These are phyloP conservation scores for Quadroppia sp. DNA, from an alignment of 2,888 invertebrate genomes.

Conservation along the genomic window DNA sequence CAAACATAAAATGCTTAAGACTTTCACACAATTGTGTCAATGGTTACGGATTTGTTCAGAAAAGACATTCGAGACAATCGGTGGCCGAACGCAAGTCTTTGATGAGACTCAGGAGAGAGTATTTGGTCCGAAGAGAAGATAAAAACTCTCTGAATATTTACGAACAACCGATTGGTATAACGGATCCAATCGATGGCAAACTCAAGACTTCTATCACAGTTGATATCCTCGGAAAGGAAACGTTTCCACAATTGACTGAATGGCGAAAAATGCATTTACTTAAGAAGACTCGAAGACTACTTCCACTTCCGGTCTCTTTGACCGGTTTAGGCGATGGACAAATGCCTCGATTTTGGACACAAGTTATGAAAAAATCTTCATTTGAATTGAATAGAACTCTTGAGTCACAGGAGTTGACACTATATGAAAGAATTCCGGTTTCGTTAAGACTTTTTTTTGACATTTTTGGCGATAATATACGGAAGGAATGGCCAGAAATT, in stretches of 20 bases:
- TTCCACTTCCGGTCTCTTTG: conserved; percentile 43
- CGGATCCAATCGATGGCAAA: conserved; percentile 21
- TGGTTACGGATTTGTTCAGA: conserved; percentile 10
- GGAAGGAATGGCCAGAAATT: conserved; percentile 16
- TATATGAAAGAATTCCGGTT: conserved; percentile 33
- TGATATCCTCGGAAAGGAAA: conserved; percentile 38
- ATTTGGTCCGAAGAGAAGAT: neutral
- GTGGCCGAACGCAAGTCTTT: conserved; percentile 8
- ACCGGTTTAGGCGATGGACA: conserved; percentile 43
- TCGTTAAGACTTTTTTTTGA: conserved; percentile 36
- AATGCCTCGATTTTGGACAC: conserved; percentile 42
- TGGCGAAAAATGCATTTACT: conserved; percentile 42
- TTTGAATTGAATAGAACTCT: neutral
- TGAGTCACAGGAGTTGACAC: neutral
- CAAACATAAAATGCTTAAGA: neutral
- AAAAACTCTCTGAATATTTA: neutral
- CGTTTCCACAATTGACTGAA: conserved; percentile 36
- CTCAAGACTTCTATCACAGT: conserved; percentile 37
- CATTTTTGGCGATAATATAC: conserved; percentile 13
- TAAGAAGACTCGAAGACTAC: conserved; percentile 25
- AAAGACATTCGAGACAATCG: conserved; percentile 30
- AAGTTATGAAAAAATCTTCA: conserved; percentile 29
- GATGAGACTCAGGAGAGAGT: conserved; percentile 21
- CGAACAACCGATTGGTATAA: neutral
- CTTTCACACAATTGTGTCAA: neutral